Evolutionary conservation across 2,797 vertebrate species (phyloP).

Genomic region (Clarias fuscus): DNA sequence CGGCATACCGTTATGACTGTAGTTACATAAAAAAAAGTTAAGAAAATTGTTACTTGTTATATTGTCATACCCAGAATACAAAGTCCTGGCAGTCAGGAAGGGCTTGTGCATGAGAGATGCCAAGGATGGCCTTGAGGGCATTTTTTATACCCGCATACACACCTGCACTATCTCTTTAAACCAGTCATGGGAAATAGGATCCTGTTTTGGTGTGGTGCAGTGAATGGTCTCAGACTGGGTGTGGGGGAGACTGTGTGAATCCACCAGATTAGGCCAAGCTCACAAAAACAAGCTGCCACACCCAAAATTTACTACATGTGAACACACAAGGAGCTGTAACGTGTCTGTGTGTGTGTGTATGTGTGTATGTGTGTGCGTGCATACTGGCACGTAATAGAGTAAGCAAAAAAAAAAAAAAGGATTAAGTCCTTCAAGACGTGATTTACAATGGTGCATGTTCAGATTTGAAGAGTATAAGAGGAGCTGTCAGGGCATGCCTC

Average conservation of each 20-base stretch:
- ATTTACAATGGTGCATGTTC: neutral
- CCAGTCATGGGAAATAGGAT: constrained; percentile 67
- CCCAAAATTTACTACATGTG: constrained; percentile 59
- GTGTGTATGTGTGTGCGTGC: neutral
- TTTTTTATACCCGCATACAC: constrained; percentile 36
- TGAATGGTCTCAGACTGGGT: constrained; percentile 66
- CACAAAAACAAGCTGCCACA: constrained; percentile 63
- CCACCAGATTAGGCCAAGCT: constrained; percentile 73
- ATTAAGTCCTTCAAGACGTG: constrained; percentile 22
- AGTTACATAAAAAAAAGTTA: neutral
- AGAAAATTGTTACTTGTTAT: neutral
- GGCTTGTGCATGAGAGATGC: constrained; percentile 13
- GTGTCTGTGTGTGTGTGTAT: neutral
- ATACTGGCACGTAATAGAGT: neutral
- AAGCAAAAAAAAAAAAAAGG: constrained; percentile 13
- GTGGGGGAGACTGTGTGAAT: constrained; percentile 74
- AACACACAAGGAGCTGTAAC: constrained; percentile 5
- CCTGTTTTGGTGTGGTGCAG: constrained; percentile 65
- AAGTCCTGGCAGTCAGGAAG: neutral
- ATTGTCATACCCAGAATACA: neutral
- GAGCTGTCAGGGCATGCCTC: neutral
- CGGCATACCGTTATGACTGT: neutral
- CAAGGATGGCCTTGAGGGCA: constrained; percentile 10
- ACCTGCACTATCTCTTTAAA: constrained; percentile 65
- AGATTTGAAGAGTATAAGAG: neutral